Evolutionary conservation across 2,113 vertebrate species (phyloP).

Genomic region (Bothrops jararaca): DNA sequence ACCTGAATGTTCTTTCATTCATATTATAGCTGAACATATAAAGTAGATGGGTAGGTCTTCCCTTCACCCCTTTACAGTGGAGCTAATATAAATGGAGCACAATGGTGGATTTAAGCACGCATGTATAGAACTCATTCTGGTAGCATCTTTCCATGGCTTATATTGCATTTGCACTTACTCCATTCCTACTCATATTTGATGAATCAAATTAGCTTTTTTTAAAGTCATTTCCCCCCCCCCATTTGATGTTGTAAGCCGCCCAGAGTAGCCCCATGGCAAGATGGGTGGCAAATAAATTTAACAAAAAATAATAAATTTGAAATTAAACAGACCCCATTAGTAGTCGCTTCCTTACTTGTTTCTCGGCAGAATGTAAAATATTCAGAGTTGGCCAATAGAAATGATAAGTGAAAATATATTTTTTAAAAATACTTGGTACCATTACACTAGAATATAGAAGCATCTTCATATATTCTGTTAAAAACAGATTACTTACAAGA

Average conservation of each 20-base stretch:
- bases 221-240: rapidly evolving
- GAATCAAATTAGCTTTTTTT: neutral
- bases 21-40: neutral
- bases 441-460: neutral
- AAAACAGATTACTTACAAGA: neutral
- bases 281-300: neutral
- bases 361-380: neutral
- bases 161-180: neutral
- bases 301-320: neutral
- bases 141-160: neutral
- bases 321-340: neutral
- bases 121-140: neutral
- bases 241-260: neutral
- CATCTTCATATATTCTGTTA: neutral
- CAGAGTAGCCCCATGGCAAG: neutral
- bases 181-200: neutral
- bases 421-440: neutral
- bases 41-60: neutral
- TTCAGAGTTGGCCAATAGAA: neutral
- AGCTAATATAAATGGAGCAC: neutral
- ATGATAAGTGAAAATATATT: neutral
- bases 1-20: neutral
- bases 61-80: neutral
- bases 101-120: neutral
- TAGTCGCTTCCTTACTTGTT: neutral